Base-by-base conservation (phyloP, 2,888 invertebrate genomes). In the Lapara coniferarum region DNA sequence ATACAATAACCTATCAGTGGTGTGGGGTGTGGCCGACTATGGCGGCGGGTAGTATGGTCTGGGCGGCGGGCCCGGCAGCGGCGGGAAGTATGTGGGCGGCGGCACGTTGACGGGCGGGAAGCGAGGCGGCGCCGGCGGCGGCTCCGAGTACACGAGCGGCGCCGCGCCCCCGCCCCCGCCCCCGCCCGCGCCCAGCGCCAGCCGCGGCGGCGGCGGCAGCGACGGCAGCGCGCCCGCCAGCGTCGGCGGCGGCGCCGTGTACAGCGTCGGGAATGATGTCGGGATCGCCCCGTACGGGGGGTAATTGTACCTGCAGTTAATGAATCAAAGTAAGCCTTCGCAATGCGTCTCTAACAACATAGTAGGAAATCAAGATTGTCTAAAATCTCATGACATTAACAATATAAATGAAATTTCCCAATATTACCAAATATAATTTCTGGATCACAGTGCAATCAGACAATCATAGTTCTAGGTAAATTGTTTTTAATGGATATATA, bases 31-130 rank as follows among this genome's bases (percentile, higher is more conserved):
- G 2, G 37, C 71, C 77, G 74, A 79, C 88, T 88, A 93, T 71
- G 92, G 90, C 52, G 93, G 93, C 67, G 91, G 93, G 74, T 91
- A 93, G 74, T 92, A 93, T 1, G 92, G 90, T 52, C 92, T 77
- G 19, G 83, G 87, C 66, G 90, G 90, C 10, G 85, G 89, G 0
- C 86, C 83, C 0, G 85, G 91, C 14, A 85, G 72, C 0, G 87
- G 85, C 7, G 89, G 85, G 80, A 86, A 91, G 82, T 90, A 91
- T 74, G 87, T 83, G 10, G 91, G 91, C 30, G 92, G 92, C 66
- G 95, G 89, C 67, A 94, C 84, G 78, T 89, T 85, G 56, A 89
- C 88, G 25, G 91, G 82, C 5, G 89, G 84, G 73, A 84, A 88
- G 56, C 89, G 80, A 44, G 84, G 63, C 72, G 75, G 81, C 73